phyloP scores from a whole-genome alignment of 2,888 invertebrate species.

The Rotaria macrura region DNA sequence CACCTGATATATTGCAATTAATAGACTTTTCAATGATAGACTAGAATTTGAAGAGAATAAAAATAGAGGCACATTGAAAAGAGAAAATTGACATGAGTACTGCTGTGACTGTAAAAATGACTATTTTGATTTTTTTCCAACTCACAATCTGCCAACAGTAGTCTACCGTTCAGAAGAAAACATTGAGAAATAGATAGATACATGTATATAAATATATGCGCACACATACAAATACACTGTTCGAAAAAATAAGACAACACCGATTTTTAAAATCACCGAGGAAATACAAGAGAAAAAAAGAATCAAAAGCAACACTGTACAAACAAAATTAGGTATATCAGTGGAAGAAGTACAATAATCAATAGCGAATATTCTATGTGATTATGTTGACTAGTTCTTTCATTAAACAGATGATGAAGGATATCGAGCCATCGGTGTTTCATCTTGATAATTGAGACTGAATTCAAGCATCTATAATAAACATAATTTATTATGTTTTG shows the following conservation, averaged over 20 bases:
- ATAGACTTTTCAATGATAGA: not conserved
- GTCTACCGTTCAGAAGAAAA: not conserved
- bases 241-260: not conserved
- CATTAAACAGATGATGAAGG: not conserved
- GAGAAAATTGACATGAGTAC: not conserved
- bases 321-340: not conserved
- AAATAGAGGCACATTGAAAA: not conserved
- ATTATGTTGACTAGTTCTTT: not conserved
- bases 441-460: constrained; percentile 1
- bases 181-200: too few relatives aligned
- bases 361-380: not conserved
- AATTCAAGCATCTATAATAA: not conserved
- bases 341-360: not conserved
- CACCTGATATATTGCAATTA: not conserved
- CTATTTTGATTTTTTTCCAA: not conserved
- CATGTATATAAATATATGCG: not conserved
- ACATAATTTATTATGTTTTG: too few relatives aligned
- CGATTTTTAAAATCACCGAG: not conserved
- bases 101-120: not conserved
- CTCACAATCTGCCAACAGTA: not conserved
- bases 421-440: not conserved
- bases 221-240: not conserved
- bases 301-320: not conserved
- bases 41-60: not conserved
- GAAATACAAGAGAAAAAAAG: not conserved